Percentiles rank a stretch among this genome's conserved stretches.
Evolutionary conservation across 2,113 vertebrate genomes (phyloP).

Genomic region (Oryzias javanicus): DNA sequence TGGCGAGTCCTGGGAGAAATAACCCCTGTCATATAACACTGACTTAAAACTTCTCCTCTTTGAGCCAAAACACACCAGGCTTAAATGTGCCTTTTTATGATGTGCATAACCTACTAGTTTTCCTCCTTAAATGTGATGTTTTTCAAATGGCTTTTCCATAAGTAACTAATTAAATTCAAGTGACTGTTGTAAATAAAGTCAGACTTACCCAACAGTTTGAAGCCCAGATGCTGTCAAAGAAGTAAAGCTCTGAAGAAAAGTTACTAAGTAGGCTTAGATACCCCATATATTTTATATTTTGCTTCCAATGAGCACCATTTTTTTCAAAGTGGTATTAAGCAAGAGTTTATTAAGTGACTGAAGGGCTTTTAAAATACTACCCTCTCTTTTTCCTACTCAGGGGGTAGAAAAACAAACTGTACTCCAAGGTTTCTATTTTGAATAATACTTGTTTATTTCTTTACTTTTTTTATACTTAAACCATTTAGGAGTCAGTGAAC

Average conservation of each 20-base stretch:
- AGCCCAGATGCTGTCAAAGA: constrained; percentile 34
- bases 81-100: constrained; percentile 72
- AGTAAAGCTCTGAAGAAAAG: constrained; percentile 13
- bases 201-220: constrained; percentile 25
- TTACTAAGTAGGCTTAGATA: neutral
- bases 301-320: too few relatives aligned
- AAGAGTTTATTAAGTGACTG: too few relatives aligned
- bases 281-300: too few relatives aligned
- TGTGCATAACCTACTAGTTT: constrained; percentile 67
- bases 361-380: too few relatives aligned
- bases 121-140: constrained; percentile 60
- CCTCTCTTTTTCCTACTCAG: too few relatives aligned
- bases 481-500: too few relatives aligned
- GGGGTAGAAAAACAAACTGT: too few relatives aligned
- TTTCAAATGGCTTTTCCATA: constrained; percentile 55
- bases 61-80: constrained; percentile 63
- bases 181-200: constrained; percentile 46
- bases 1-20: constrained; percentile 47
- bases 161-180: constrained; percentile 71
- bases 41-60: constrained; percentile 46
- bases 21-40: constrained; percentile 33
- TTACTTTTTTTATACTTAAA: too few relatives aligned
- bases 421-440: too few relatives aligned
- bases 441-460: too few relatives aligned
- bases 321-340: too few relatives aligned